A percentile compares a stretch with the other conserved stretches of the same genome.
Evolutionary conservation across 2,797 vertebrate genomes (phyloP).

Genomic region (Lutjanus argentimaculatus): DNA sequence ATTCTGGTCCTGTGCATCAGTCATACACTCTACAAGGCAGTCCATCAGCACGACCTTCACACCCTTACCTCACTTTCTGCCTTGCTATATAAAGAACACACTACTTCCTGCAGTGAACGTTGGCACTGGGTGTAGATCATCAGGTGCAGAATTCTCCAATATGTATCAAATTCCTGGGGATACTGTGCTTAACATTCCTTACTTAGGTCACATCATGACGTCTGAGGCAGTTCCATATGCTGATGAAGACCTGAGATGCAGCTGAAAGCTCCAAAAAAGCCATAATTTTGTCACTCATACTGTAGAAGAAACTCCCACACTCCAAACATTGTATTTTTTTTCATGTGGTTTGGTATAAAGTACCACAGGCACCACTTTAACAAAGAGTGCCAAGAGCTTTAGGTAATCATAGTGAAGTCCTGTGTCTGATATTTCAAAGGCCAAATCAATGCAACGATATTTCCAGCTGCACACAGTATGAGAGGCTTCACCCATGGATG

Average conservation of each 20-base stretch:
- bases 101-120: neutral
- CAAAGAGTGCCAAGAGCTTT: conserved; percentile 6
- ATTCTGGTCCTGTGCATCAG: neutral
- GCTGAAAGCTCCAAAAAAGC: neutral
- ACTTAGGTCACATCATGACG: neutral
- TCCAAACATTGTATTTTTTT: neutral
- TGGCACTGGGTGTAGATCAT: neutral
- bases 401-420: conserved; percentile 16
- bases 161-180: neutral
- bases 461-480: conserved; percentile 75
- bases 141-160: neutral
- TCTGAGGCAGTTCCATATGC: neutral
- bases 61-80: neutral
- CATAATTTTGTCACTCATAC: neutral
- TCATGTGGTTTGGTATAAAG: neutral
- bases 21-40: neutral
- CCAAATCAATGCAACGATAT: conserved; percentile 67
- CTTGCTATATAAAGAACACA: neutral
- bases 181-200: neutral
- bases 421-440: conserved; percentile 54
- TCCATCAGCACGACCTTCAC: neutral
- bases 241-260: conserved; percentile 3
- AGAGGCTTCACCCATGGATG: conserved; percentile 62
- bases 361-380: neutral
- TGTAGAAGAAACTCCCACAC: neutral